These are phyloP conservation scores for Psylliodes chrysocephalus DNA, from an alignment of 2,888 invertebrate genomes.

Conservation along the genomic window DNA sequence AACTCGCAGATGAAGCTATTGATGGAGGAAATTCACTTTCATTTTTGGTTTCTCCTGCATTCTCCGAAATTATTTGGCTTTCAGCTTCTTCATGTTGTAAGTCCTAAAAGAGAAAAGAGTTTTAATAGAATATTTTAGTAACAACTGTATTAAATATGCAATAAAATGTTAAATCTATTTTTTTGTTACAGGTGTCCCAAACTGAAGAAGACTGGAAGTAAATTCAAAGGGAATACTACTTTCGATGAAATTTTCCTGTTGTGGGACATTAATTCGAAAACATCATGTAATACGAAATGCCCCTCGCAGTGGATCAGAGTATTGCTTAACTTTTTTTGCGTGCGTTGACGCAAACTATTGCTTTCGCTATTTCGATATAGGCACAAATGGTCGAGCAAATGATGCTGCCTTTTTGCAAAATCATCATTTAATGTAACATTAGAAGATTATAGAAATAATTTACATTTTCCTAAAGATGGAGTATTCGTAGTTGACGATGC, in stretches of 20 bases:
- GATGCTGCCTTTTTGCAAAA: slow-evolving; percentile 14
- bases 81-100: not conserved
- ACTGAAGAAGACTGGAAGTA: not conserved
- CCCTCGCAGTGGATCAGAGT: too few species aligned
- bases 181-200: not conserved
- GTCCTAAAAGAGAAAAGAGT: not conserved
- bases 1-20: not conserved
- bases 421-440: slow-evolving; percentile 37
- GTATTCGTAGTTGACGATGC: slow-evolving; percentile 22
- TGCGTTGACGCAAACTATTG: slow-evolving; percentile 31
- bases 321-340: too few species aligned
- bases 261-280: not conserved
- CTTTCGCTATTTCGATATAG: slow-evolving; percentile 37
- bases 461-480: slow-evolving; percentile 35
- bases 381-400: too few species aligned
- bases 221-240: slow-evolving; percentile 1
- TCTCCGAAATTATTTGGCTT: not conserved
- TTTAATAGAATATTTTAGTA: not conserved
- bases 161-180: too few species aligned
- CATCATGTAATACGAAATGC: slow-evolving; percentile 1
- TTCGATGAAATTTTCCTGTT: slow-evolving; percentile 6
- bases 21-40: slow-evolving; percentile 47
- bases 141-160: not conserved
- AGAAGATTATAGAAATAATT: slow-evolving; percentile 36
- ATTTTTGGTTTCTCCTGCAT: not conserved